These are phyloP conservation scores for Netelia melanura DNA, from an alignment of 2,888 invertebrate species.

Conservation along the genomic window DNA sequence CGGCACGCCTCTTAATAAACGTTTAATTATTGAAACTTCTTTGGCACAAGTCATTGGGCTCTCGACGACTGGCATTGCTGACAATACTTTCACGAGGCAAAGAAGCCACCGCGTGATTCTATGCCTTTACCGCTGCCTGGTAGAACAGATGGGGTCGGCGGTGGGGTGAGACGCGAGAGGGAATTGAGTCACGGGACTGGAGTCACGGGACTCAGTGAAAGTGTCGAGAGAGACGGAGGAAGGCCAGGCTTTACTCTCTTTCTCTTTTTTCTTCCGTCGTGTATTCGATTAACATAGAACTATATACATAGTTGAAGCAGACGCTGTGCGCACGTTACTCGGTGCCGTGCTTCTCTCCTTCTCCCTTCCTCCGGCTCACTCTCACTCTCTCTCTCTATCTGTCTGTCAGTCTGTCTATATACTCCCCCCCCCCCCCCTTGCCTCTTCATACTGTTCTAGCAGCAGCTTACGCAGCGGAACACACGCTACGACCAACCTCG, in stretches of 20 bases:
- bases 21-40: constrained; percentile 60
- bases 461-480: too few species aligned
- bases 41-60: constrained; percentile 13
- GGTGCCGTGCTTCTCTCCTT: constrained; percentile 27
- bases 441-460: background rate
- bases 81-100: constrained; percentile 65
- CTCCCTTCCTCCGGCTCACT: background rate
- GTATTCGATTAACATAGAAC: constrained; percentile 23
- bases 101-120: constrained; percentile 25
- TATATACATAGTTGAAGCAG: background rate
- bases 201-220: constrained; percentile 81
- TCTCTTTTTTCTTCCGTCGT: constrained; percentile 68
- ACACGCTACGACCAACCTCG: too few species aligned
- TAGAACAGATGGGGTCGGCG: constrained; percentile 59
- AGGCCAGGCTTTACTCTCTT: constrained; percentile 69
- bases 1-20: constrained; percentile 38
- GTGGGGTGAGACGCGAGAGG: constrained; percentile 63
- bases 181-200: constrained; percentile 77
- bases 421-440: background rate
- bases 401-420: background rate
- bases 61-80: constrained; percentile 19
- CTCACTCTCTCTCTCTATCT: background rate
- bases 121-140: constrained; percentile 55
- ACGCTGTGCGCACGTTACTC: constrained; percentile 9
- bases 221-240: constrained; percentile 76